These are phyloP conservation scores for Centropristis striata DNA, from an alignment of 2,113 vertebrate species.

Conservation along the genomic window DNA sequence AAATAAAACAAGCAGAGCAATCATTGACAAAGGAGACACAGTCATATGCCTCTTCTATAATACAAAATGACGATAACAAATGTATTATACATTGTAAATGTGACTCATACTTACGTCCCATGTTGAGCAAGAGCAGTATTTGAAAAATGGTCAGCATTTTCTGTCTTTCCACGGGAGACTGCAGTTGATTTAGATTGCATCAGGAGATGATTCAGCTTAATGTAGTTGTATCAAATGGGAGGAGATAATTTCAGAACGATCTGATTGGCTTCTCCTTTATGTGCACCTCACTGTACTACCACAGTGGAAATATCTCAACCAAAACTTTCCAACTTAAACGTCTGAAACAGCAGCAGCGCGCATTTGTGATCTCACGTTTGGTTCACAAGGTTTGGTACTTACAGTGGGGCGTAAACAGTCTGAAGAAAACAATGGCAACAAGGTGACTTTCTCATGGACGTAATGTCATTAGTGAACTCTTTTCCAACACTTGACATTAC, in stretches of 20 bases:
- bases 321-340: not conserved
- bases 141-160: slow-evolving; percentile 18
- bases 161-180: not conserved
- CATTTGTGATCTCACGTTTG: not conserved
- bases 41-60: no score
- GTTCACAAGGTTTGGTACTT: not conserved
- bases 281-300: not conserved
- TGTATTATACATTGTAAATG: no score
- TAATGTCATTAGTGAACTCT: not conserved
- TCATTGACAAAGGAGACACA: not conserved
- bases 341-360: not conserved
- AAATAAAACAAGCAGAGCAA: not conserved
- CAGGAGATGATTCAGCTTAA: not conserved
- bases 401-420: not conserved
- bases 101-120: not conserved
- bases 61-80: not conserved
- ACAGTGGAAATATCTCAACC: slow-evolving; percentile 39
- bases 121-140: not conserved
- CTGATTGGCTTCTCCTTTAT: slow-evolving; percentile 40
- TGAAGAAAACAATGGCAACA: no score
- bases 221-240: slow-evolving; percentile 33
- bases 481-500: not conserved
- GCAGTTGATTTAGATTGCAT: not conserved
- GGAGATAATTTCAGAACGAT: not conserved
- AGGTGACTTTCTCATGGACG: no score